Percentiles rank a stretch among this genome's conserved stretches.
Evolutionary conservation across 2,888 invertebrate genomes (phyloP).

Genomic region (Synanthedon andrenaeformis): DNA sequence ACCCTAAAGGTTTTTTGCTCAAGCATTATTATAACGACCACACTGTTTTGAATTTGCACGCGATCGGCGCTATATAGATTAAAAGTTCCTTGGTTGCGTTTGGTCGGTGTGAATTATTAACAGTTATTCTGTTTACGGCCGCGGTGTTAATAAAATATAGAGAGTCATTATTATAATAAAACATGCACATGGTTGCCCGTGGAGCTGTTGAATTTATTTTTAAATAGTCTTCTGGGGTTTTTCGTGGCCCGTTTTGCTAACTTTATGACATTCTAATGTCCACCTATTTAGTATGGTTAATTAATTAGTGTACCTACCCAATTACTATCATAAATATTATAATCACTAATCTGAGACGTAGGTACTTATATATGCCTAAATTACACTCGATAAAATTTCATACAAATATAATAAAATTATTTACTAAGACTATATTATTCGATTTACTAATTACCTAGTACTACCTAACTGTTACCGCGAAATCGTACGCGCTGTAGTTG

Average conservation of each 20-base stretch:
- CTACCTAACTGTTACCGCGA: too few species aligned
- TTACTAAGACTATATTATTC: too few species aligned
- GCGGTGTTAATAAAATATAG: neutral
- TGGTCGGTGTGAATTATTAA: conserved; percentile 25
- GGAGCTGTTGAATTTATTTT: neutral
- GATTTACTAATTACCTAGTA: too few species aligned
- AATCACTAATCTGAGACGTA: too few species aligned
- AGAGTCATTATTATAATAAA: neutral
- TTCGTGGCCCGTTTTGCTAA: neutral
- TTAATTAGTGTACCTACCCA: too few species aligned
- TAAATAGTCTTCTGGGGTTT: neutral
- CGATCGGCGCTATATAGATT: conserved; percentile 38
- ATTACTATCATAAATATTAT: too few species aligned
- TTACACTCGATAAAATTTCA: too few species aligned
- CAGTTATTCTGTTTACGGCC: conserved; percentile 1
- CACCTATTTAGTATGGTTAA: too few species aligned
- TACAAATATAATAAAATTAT: too few species aligned
- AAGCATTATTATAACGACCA: conserved; percentile 45
- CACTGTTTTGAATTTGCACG: conserved; percentile 38
- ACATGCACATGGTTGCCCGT: neutral
- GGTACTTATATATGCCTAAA: too few species aligned
- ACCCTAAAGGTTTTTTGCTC: conserved; percentile 37
- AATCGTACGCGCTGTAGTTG: too few species aligned
- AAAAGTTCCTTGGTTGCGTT: conserved; percentile 32
- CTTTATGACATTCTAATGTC: too few species aligned